Base-by-base conservation (phyloP, 2,888 invertebrate species). In the Plusia festucae region DNA sequence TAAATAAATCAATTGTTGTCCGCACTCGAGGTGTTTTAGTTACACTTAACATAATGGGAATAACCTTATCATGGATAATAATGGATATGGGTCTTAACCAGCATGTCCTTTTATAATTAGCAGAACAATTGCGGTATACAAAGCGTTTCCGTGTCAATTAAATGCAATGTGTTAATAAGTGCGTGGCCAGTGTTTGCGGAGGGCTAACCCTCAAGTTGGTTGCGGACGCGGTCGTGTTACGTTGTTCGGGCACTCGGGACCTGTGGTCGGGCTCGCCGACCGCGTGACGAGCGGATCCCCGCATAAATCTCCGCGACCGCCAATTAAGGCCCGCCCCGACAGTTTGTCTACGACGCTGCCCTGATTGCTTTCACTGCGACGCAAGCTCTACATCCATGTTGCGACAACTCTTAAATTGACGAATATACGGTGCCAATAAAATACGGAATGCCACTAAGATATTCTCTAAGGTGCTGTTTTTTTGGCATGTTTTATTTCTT, bases 291-390 rank as follows among this genome's bases (percentile, higher is more conserved):
- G 87, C 90, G 89, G 89, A 89, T 87, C 90, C 85, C 91, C 92
- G 93, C 93, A 95, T 95, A 95, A 95, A 95, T 95, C 95, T 94
- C 90, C 72, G 84, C 90, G 92, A 93, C 95, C 94, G 93, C 95
- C 95, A 95, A 95, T 95, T 95, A 95, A 92, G 93, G 92, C 82
- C 88, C 90, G 84, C 91, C 91, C 90, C 94, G 94, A 94, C 94
- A 94, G 93, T 94, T 94, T 94, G 94, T 94, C 93, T 94, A 92
- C 93, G 90, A 90, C 89, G 90, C 89, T 90, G 90, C 91, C 93
- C 92, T 95, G 95, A 95, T 95, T 95, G 95, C 95, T 95, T 94
- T 93, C 93, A 83, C 86, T 71, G 81, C 85, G 85, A 86, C 65
- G 73, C 85, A 85, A 84, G 78, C 79, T 81, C 79, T 76, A 64